Evolutionary conservation across 2,113 vertebrate species (phyloP), one percentile per base, ranked within the genome.

Genomic region (Cathartes aura): DNA sequence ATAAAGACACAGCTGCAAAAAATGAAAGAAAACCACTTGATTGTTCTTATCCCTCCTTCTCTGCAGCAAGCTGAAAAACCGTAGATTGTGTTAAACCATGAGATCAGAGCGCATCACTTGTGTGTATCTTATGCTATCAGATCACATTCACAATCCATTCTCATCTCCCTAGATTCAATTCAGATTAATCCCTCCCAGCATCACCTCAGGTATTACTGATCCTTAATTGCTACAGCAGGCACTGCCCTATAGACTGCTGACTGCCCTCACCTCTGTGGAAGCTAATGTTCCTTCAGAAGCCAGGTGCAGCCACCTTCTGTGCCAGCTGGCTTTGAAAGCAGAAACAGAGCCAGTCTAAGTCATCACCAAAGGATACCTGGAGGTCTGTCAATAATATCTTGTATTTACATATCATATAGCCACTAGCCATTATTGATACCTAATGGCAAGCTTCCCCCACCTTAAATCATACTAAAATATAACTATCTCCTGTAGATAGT

Each of bases 81-180:
- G 12, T 1, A 43, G 36, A 4, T 8, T 14, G 4, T 4, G 5
- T n/a, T 56, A 34, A 74, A 50, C 40, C 45, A 17, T 0, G 1
- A 22, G 64, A 42, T 62, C 36, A 67, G 23, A 21, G 11, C n/a
- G 20, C 40, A 42, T 4, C 22, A 5, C 12, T 30, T 11, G 30
- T 24, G 32, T 5, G 3, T 21, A 7, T 29, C 22, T 72, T 23
- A 1, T 7, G 8, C 14, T 50, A 0, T n/a, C 72, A 74, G 63
- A 71, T 66, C 72, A 26, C 19, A 29, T 19, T 8, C 43, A 45
- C n/a, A 63, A 10, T 34, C 60, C 56, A 9, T 55, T 60, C 60
- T 59, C 15, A 4, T 30, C 71, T 74, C 55, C 26, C 64, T 17
- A 3, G 24, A 27, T n/a, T 53, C 40, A 43, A 0, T 47, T 43